Conservation (phyloP, 1,140 invertebrate species). For the Euwallacea fornicatus region DNA sequence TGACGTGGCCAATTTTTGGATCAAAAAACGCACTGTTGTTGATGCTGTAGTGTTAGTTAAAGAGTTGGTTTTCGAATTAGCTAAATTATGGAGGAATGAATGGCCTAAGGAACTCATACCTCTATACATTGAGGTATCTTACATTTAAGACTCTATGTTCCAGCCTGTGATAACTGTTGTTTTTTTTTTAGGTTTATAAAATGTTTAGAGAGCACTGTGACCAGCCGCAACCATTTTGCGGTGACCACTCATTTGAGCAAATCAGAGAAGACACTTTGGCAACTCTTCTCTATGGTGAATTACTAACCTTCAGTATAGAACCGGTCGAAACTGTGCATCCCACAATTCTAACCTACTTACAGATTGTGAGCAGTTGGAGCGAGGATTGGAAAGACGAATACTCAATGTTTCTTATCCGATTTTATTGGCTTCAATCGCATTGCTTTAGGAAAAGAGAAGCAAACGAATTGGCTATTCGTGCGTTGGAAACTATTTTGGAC, state of each 20-base stretch:
- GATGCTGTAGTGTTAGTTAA: constrained; percentile 67
- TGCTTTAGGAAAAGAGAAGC: constrained; percentile 58
- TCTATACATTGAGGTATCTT: constrained; percentile 58
- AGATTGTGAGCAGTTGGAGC: constrained; percentile 52
- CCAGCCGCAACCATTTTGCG: constrained; percentile 57
- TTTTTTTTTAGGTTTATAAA: constrained; percentile 55
- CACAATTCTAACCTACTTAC: constrained; percentile 43
- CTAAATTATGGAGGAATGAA: constrained; percentile 61
- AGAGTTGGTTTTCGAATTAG: constrained; percentile 61
- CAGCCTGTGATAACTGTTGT: not conserved
- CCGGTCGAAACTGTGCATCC: constrained; percentile 29
- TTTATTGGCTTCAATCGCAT: constrained; percentile 60
- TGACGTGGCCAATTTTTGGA: constrained; percentile 67
- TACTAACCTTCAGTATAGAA: constrained; percentile 49
- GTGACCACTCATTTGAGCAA: constrained; percentile 56
- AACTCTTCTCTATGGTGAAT: constrained; percentile 66
- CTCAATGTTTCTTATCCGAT: constrained; percentile 53
- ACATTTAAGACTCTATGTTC: not conserved
- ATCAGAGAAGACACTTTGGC: constrained; percentile 61
- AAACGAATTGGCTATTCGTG: constrained; percentile 56
- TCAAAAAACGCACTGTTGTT: constrained; percentile 55
- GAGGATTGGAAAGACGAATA: constrained; percentile 54
- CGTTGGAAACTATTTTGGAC: constrained; percentile 55
- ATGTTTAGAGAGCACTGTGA: constrained; percentile 59
- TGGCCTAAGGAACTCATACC: constrained; percentile 66